Conservation (phyloP, 2,888 invertebrate genomes). For the Tachystola acroxantha region DNA sequence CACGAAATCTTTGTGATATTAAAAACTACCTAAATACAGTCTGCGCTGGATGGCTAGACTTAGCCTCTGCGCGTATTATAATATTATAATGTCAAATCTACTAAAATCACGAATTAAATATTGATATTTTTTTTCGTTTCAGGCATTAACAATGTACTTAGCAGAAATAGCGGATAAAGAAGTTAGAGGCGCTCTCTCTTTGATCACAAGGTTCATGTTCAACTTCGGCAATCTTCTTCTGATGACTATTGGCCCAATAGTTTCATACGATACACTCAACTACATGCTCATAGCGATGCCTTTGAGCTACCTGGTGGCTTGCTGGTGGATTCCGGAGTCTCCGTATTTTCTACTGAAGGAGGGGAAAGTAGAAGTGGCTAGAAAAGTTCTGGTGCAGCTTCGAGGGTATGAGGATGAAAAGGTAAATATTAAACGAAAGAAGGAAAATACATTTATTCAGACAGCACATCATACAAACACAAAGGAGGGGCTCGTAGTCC, state of each 20-base stretch:
- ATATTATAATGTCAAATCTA: too few relatives aligned
- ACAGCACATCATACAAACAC: too few relatives aligned
- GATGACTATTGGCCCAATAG: conserved; percentile 53
- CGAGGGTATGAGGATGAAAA: conserved; percentile 45
- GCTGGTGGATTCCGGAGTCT: conserved; percentile 78
- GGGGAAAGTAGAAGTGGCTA: conserved; percentile 58
- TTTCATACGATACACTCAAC: conserved; percentile 51
- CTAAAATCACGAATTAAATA: too few relatives aligned
- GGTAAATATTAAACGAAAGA: conserved; percentile 21
- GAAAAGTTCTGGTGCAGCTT: conserved; percentile 47
- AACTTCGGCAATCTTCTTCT: conserved; percentile 57
- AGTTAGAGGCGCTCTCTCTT: conserved; percentile 49
- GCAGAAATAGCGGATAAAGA: conserved; percentile 65
- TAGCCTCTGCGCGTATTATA: too few relatives aligned
- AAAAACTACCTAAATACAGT: too few relatives aligned
- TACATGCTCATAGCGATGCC: conserved; percentile 62
- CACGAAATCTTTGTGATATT: too few relatives aligned
- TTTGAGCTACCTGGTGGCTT: conserved; percentile 56
- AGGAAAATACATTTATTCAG: too few relatives aligned
- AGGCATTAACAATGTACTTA: conserved; percentile 58
- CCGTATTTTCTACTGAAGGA: conserved; percentile 77
- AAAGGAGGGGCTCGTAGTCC: too few relatives aligned
- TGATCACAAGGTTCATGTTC: conserved; percentile 45
- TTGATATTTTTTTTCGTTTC: conserved; percentile 17
- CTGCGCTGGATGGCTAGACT: too few relatives aligned